Conservation (phyloP, 2,797 vertebrate species). For the Oreonectes daqikongensis region DNA sequence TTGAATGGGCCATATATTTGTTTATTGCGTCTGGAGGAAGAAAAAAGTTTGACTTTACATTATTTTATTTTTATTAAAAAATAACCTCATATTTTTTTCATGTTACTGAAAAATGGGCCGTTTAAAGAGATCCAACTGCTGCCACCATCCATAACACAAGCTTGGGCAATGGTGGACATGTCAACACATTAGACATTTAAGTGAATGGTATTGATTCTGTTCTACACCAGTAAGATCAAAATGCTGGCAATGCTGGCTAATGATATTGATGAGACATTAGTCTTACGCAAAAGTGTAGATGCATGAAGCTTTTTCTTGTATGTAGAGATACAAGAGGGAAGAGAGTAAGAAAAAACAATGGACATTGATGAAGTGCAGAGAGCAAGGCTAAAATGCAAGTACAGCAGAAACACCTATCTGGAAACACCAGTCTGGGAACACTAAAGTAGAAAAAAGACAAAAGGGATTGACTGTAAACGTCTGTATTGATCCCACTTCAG, state of each 20-base stretch:
- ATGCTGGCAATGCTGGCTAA: constrained; percentile 88
- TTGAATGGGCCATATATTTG: too few relatives aligned
- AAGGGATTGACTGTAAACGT: constrained; percentile 81
- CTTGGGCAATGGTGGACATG: constrained; percentile 82
- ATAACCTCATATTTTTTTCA: too few relatives aligned
- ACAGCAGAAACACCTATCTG: constrained; percentile 82
- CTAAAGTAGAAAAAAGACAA: constrained; percentile 84
- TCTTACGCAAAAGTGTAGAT: constrained; percentile 90
- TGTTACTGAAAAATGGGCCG: constrained; percentile 54
- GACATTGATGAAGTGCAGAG: constrained; percentile 91
- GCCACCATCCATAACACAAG: constrained; percentile 61
- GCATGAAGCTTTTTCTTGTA: constrained; percentile 85
- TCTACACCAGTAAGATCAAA: constrained; percentile 87
- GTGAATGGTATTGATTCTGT: constrained; percentile 92
- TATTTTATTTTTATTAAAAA: too few relatives aligned
- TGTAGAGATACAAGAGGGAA: constrained; percentile 56
- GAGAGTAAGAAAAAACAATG: constrained; percentile 74
- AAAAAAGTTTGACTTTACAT: too few relatives aligned
- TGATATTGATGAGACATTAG: constrained; percentile 98
- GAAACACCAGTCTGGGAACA: constrained; percentile 80
- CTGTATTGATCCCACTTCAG: constrained; percentile 79
- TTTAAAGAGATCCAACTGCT: constrained; percentile 51
- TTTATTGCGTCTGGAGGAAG: too few relatives aligned
- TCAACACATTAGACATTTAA: constrained; percentile 92
- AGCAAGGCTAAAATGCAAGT: constrained; percentile 82